These are phyloP conservation scores for Paelopatides confundens DNA, from an alignment of 53 echinoderm and acorn worm species.

Conservation along the genomic window DNA sequence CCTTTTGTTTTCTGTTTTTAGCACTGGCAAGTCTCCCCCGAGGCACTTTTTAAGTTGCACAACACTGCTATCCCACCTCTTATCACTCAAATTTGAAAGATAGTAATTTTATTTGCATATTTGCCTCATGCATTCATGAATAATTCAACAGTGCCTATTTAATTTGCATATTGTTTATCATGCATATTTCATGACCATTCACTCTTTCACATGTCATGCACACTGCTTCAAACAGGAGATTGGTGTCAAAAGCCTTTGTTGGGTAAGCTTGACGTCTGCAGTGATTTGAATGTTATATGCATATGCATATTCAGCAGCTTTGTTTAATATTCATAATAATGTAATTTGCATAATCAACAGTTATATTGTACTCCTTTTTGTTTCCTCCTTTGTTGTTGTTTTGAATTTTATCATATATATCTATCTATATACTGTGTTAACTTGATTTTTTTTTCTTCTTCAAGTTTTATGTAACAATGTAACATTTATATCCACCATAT, in stretches of 20 bases:
- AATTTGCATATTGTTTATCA: slow-evolving; percentile 51
- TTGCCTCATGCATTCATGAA: slow-evolving; percentile 30
- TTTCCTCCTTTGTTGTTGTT: neutral
- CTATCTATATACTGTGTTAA: neutral
- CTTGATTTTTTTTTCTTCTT: neutral
- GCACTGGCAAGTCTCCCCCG: too few species aligned
- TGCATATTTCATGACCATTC: slow-evolving; percentile 50
- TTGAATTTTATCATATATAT: too few species aligned
- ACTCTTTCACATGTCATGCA: slow-evolving; percentile 47
- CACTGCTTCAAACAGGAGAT: slow-evolving; percentile 73
- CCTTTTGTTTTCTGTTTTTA: neutral
- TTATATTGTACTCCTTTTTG: neutral
- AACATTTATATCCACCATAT: neutral
- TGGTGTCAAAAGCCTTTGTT: slow-evolving; percentile 97
- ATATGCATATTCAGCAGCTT: neutral
- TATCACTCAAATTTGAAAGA: neutral
- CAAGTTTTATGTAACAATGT: neutral
- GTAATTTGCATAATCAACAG: slow-evolving; percentile 5
- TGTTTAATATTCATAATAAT: neutral
- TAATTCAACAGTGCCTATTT: neutral
- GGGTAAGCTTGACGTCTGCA: slow-evolving; percentile 72
- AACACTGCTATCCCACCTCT: neutral
- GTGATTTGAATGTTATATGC: neutral
- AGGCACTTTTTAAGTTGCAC: neutral
- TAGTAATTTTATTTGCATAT: slow-evolving; percentile 11